Base-by-base conservation (phyloP, 2,888 invertebrate species). In the Cosmopolites sordidus region DNA sequence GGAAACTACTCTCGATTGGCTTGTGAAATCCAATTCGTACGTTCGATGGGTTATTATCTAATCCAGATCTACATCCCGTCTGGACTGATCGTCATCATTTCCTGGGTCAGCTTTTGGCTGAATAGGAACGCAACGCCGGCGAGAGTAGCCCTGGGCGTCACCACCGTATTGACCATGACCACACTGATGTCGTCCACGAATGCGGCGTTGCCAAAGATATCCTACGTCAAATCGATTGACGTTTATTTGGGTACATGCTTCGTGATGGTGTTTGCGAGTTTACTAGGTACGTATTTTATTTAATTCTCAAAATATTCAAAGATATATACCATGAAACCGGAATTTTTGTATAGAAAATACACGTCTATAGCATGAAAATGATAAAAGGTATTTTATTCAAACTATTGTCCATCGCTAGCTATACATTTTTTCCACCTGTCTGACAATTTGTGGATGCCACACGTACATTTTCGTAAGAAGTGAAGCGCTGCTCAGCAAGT, bases 41-140 rank as follows among this genome's bases (percentile, higher is more conserved):
- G 96, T 66, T 94, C 94, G 73, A 94, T 96, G 92, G 96, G 96
- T 73, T 96, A 96, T 83, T 96, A 96, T 82, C 83, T 95, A 73
- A 96, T 96, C 79, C 95, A 95, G 82, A 95, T 95, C 79, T 95
- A 95, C 82, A 93, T 95, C 80, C 95, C 95, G 73, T 94, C 94
- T 77, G 91, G 92, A 76, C 84, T 95, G 76, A 94, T 94, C 78
- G 94, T 94, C 75, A 92, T 94, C 78, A 94, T 94, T 81, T 93
- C 92, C 71, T 94, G 94, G 94, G 93, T 94, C 75, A 92, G 91
- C 73, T 94, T 94, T 81, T 94, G 93, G 94, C 82, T 94, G 75
- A 93, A 94, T 78, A 85, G 93, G 72, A 92, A 93, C 76, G 93
- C 93, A 65, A 94, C 93, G 65, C 93, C 93, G 62, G 94, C 93